These are phyloP conservation scores for honey bee (Apis mellifera) DNA, from an alignment of 1,140 invertebrate genomes.

Conservation along the genomic window DNA sequence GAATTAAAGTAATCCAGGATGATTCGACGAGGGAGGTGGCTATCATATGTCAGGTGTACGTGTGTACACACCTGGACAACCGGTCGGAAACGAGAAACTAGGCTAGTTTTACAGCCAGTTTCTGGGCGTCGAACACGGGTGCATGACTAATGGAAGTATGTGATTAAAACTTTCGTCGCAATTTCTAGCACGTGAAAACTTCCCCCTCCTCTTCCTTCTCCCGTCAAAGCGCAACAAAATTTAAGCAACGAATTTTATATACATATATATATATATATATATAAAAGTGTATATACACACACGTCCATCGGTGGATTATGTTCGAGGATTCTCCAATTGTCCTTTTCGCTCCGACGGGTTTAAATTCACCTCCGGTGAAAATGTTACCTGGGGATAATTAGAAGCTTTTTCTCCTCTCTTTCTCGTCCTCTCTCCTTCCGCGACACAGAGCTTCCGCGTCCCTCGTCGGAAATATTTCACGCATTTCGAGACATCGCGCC, in stretches of 20 bases:
- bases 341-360: background rate
- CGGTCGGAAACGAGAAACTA: constrained; percentile 18
- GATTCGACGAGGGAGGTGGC: constrained; percentile 16
- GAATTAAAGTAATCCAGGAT: constrained; percentile 22
- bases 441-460: background rate
- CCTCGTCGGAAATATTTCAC: constrained; percentile 12
- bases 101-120: constrained; percentile 36
- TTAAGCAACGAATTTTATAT: background rate
- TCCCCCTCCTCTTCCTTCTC: background rate
- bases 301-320: background rate
- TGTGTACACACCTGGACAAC: constrained; percentile 39
- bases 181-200: constrained; percentile 67
- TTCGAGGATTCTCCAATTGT: constrained; percentile 25
- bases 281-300: background rate
- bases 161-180: constrained; percentile 76
- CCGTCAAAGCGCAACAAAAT: constrained; percentile 30
- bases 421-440: background rate
- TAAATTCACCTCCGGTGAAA: constrained; percentile 13
- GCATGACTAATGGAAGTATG: constrained; percentile 75
- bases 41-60: constrained; percentile 35
- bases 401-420: background rate
- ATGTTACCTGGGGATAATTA: constrained; percentile 12
- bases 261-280: background rate
- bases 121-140: constrained; percentile 51
- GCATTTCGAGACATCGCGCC: background rate